Percentiles rank a stretch among this genome's conserved stretches.
Evolutionary conservation across 2,797 vertebrate genomes (phyloP).

Genomic region (Hozukius guyotensis): DNA sequence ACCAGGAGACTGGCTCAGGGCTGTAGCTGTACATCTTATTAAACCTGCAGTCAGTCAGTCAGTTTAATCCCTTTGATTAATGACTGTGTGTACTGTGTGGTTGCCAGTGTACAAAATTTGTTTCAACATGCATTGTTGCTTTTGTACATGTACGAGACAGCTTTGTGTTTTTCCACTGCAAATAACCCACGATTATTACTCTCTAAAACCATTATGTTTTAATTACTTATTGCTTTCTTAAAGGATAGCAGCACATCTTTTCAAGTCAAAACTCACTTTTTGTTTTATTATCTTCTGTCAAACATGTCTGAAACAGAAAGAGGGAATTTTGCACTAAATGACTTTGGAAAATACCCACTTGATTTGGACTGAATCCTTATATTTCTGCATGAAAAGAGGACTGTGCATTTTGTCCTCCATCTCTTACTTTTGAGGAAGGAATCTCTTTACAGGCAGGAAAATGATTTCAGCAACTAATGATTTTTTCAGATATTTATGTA

Average conservation of each 20-base stretch:
- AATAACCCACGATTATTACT: neutral
- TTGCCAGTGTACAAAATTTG: conserved; percentile 3
- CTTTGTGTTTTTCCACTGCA: neutral
- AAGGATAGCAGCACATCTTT: neutral
- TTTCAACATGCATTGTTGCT: conserved; percentile 35
- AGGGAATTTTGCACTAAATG: neutral
- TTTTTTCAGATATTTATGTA: neutral
- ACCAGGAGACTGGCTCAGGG: conserved; percentile 57
- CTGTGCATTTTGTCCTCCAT: neutral
- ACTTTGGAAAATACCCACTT: neutral
- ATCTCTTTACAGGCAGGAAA: neutral
- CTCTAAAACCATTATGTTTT: neutral
- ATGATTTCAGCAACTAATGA: neutral
- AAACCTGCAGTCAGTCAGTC: conserved; percentile 56
- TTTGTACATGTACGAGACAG: conserved; percentile 3
- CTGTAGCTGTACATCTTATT: conserved; percentile 59
- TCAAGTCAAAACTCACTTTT: neutral
- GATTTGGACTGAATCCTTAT: neutral
- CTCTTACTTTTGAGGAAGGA: neutral
- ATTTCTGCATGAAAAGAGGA: neutral
- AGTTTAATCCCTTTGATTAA: conserved; percentile 66
- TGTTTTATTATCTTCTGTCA: neutral
- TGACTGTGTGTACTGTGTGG: conserved; percentile 41
- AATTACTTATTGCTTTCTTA: neutral
- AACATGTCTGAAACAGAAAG: neutral